These are phyloP conservation scores for Colius striatus DNA, from an alignment of 2,113 vertebrate genomes.

Conservation along the genomic window DNA sequence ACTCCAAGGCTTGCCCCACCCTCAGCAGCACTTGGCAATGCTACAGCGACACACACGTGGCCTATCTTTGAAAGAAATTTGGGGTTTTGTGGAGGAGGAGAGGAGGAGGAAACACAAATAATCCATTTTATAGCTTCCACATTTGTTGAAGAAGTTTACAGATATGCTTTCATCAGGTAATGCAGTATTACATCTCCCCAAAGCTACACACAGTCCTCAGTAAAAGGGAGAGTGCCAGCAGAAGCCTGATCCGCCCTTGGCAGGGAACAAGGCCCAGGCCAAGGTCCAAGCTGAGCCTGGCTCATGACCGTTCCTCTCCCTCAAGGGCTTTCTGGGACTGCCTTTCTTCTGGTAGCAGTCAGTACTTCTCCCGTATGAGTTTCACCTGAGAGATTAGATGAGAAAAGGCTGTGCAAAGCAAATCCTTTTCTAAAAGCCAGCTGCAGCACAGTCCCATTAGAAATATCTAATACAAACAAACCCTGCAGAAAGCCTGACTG, in stretches of 20 bases:
- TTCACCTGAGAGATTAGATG: not conserved
- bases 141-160: not conserved
- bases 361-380: not conserved
- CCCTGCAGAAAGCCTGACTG: not conserved
- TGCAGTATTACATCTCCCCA: not conserved
- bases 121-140: not conserved
- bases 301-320: not conserved
- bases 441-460: not conserved
- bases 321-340: not conserved
- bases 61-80: not conserved
- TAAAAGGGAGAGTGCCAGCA: not conserved
- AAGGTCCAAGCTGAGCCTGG: slow-evolving; percentile 25
- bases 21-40: not conserved
- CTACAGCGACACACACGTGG: fast-evolving
- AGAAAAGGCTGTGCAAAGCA: not conserved
- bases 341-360: not conserved
- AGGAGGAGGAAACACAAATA: not conserved
- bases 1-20: not conserved
- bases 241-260: not conserved
- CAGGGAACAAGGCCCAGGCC: not conserved
- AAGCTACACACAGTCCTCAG: not conserved
- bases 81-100: not conserved
- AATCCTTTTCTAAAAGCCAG: not conserved
- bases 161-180: not conserved
- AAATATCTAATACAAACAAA: not conserved